Conservation (phyloP, 2,797 vertebrate genomes). For the Sebastiscus tertius region DNA sequence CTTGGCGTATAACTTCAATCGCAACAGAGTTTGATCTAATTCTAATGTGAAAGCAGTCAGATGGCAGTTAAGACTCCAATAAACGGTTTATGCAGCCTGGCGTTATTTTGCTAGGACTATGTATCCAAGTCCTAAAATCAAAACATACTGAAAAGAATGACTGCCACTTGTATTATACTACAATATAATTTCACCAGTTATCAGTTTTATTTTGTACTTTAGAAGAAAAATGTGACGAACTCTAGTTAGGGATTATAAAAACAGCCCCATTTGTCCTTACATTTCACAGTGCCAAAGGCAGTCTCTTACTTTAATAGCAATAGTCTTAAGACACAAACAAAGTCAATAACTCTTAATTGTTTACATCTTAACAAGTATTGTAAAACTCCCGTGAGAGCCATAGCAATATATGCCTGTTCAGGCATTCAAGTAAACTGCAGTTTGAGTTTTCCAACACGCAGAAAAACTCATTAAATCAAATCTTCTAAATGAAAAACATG, state of each 20-base stretch:
- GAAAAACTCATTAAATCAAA: slow-evolving; percentile 13
- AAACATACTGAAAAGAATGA: background rate
- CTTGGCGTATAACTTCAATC: background rate
- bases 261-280: background rate
- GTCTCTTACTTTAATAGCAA: background rate
- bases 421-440: background rate
- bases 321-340: background rate
- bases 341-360: background rate
- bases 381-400: background rate
- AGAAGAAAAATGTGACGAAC: background rate
- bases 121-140: background rate
- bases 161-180: background rate
- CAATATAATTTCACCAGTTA: background rate
- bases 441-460: background rate
- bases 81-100: background rate
- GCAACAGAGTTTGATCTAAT: background rate
- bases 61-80: background rate
- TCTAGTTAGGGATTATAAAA: background rate
- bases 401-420: slow-evolving; percentile 5
- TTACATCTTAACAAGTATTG: background rate
- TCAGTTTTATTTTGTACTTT: background rate
- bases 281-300: background rate
- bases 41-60: background rate
- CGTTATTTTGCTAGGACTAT: background rate
- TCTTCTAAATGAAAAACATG: slow-evolving; percentile 13